Evolutionary conservation across 1,140 invertebrate species (phyloP).

Genomic region (Oncopodura yosiiana): DNA sequence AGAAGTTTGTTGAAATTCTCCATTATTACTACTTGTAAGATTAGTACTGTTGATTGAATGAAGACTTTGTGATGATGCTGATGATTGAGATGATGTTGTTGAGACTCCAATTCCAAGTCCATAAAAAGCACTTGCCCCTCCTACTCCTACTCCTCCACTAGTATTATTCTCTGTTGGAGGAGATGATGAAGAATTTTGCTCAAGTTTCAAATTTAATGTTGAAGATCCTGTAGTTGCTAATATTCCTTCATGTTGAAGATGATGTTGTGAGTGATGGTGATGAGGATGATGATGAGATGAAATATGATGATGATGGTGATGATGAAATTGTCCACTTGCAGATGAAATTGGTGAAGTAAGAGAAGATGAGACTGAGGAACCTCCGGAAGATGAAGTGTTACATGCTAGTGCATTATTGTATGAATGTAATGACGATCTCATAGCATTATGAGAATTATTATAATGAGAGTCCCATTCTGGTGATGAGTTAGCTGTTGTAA

Average conservation of each 20-base stretch:
- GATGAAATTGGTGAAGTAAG: constrained; percentile 1
- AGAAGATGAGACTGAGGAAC: background rate
- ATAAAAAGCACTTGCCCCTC: background rate
- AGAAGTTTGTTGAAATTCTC: background rate
- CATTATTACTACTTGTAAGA: background rate
- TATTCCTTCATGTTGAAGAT: background rate
- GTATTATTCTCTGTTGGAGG: constrained; percentile 13
- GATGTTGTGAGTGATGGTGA: background rate
- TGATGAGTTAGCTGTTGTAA: constrained; percentile 7
- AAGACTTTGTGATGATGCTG: constrained; percentile 8
- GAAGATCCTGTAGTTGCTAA: background rate
- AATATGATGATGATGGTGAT: constrained; percentile 7
- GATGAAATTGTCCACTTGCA: background rate
- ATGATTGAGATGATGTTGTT: constrained; percentile 18
- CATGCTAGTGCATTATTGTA: background rate
- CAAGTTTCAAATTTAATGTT: too few species aligned
- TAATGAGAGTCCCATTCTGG: constrained; percentile 1
- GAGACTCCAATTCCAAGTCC: too few species aligned
- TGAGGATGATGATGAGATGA: constrained; percentile 1
- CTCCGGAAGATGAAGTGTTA: constrained; percentile 1
- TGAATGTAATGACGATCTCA: too few species aligned
- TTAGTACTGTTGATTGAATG: background rate
- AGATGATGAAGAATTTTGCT: constrained; percentile 1
- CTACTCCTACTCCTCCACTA: background rate
- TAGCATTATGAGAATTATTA: too few species aligned